Evolutionary conservation across 1,140 invertebrate genomes (phyloP), one percentile per base, ranked within the genome.

Genomic region (Drosophila novamexicana): DNA sequence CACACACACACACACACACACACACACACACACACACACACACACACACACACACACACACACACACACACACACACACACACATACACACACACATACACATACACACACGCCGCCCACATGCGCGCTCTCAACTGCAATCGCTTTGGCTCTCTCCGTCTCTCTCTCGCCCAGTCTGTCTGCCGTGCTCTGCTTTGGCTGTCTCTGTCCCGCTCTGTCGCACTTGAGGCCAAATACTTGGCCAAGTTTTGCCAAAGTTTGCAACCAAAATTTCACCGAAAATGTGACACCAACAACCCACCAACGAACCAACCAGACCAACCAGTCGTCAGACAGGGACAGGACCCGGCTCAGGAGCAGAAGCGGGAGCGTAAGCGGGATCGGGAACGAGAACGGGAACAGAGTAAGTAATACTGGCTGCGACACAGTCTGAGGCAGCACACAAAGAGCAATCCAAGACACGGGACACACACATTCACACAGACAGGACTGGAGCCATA

Each of bases 211-310:
- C 64, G 54, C 71, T 79, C 77, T 77, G 73, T 66, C 82, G 59
- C 83, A 88, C 77, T 88, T 89, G 77, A 88, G 81, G 80, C 83
- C 70, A 88, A 83, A 88, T 89, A 89, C 84, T 89, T 89, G 84
- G 84, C 84, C 84, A 89, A 89, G 84, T 89, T 89, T 89, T 89
- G 84, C 84, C 84, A 89, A 89, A 89, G 84, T 89, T 89, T 89
- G 84, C 77, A 89, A 89, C 84, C 84, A 89, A 89, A 89, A 89
- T 89, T 89, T 89, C 68, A 89, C 84, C 84, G 77, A 89, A 89
- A 89, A 89, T 89, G 84, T 89, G 84, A 89, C 84, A 89, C 84
- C 84, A 88, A 83, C 84, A 85, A 85, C 83, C 83, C 86, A 88
- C 84, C 84, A 88, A 75, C 71, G 59, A 86, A 88, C 76, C 75